Conservation (phyloP, 2,113 vertebrate species). For the Tetrao urogallus region DNA sequence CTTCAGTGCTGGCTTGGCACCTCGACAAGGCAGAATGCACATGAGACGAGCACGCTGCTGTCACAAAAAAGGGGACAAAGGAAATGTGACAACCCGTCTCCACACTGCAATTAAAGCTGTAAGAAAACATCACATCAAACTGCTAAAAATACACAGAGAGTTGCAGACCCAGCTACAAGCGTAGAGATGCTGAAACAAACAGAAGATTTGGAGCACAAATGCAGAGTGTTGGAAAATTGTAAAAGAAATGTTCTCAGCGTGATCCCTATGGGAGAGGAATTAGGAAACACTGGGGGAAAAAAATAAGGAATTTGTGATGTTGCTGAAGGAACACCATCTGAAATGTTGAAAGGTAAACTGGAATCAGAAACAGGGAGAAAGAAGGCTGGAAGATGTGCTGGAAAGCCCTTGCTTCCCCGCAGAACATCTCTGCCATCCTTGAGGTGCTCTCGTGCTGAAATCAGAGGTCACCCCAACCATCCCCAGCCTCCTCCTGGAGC, state of each 20-base stretch:
- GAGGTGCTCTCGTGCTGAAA: neutral
- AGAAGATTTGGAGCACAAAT: neutral
- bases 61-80: neutral
- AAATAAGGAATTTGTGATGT: neutral
- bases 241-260: neutral
- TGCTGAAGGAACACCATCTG: neutral
- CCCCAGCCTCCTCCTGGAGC: neutral
- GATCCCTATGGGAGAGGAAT: neutral
- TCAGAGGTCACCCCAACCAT: rapidly evolving
- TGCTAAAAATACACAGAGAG: neutral
- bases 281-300: rapidly evolving
- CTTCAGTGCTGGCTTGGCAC: neutral
- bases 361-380: neutral
- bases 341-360: neutral
- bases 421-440: neutral
- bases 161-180: neutral
- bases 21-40: neutral
- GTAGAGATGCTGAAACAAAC: neutral
- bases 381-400: neutral
- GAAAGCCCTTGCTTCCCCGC: neutral
- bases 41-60: neutral
- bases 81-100: neutral
- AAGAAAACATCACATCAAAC: constrained; percentile 22
- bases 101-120: neutral
- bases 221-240: neutral